Evolutionary conservation across 2,797 vertebrate genomes (phyloP), one percentile per base, ranked within the genome.

Genomic region (Silurus aristotelis): DNA sequence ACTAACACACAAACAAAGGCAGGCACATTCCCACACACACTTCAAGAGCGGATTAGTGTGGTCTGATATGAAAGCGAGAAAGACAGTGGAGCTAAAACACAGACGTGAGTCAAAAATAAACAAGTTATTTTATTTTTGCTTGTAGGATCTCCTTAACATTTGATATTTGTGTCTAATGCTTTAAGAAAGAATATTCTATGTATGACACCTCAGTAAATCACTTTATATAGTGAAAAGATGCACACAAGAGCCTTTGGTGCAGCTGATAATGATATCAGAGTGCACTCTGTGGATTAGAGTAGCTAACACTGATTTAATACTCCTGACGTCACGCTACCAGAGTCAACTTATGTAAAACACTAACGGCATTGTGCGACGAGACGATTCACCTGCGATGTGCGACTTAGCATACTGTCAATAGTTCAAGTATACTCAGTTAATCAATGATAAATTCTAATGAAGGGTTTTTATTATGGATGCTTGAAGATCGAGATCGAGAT

Each of bases 1-100:
- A 64, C 82, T 66, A 61, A 80, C 66, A 73, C n/a, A 80, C 68
- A 67, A 77, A 80, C 68, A 52, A 38, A 73, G 31, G 38, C 82
- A 80, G 55, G 7, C 76, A 72, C 64, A 80, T 48, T 46, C 86
- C 80, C 78, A 84, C 82, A 81, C 77, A 75, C 63, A 83, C 38
- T 55, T 85, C 38, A 84, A 27, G 66, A 77, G 58, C 60, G 80
- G 61, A 82, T 87, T 84, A 80, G 58, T 66, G 61, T 22, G 25
- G 55, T 80, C 52, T 55, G 72, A 80, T 48, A 60, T 63, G 60
- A 80, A 58, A 80, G 43, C 27, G 17, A 52, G 25, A 48, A 64
- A 66, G 63, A 83, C 80, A 83, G 61, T 43, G 48, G 48, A 76
- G 80, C 20, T 82, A 73, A 85, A 80, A 80, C 31, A 22, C 52